Evolutionary conservation across 2,113 vertebrate genomes (phyloP), one percentile per base, ranked within the genome.

Genomic region (Chamaea fasciata): DNA sequence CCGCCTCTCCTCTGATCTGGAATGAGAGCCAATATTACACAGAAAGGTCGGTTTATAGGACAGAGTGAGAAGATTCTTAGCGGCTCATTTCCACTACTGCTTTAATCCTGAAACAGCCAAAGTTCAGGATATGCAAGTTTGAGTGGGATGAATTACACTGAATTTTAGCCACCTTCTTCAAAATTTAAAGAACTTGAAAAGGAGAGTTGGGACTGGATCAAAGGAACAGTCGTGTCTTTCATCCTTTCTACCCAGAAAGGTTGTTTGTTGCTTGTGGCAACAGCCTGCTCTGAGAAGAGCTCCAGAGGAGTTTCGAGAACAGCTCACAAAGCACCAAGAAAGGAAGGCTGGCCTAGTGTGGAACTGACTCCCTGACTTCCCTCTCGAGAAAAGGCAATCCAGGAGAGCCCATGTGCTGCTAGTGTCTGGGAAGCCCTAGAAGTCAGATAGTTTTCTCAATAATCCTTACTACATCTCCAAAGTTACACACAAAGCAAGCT

Each of bases 1-100:
- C 99, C 99, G 0, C 98, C 84, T 11, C 98, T 98, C 71, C 99
- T 97, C 92, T 99, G 99, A 94, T 99, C 99, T 99, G 92, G 33
- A 88, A 80, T 5, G 64, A 79, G 49, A 92, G 41, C 26, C 70
- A 74, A 6, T 4, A 10, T 85, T 37, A 69, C 46, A 73, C 26
- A 83, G 41, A 28, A 52, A 75, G 24, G 35, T 0, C 53, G 24
- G 13, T 15, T 69, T 23, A 39, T 0, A 76, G 30, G 33, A 76
- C 20, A 81, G 6, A 57, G 21, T 1, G 13, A 31, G 35, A 50
- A 52, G 55, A 35, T n/a, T 53, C 44, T 23, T 17, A 57, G 27
- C 41, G 37, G n/a, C 30, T 88, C 73, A 33, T 73, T 88, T 46
- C 31, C 33, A 57, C 74, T 37, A 9, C 47, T 89, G 4, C 63